phyloP scores from a whole-genome alignment of 2,888 invertebrate species.

The Trisateles emortualis region DNA sequence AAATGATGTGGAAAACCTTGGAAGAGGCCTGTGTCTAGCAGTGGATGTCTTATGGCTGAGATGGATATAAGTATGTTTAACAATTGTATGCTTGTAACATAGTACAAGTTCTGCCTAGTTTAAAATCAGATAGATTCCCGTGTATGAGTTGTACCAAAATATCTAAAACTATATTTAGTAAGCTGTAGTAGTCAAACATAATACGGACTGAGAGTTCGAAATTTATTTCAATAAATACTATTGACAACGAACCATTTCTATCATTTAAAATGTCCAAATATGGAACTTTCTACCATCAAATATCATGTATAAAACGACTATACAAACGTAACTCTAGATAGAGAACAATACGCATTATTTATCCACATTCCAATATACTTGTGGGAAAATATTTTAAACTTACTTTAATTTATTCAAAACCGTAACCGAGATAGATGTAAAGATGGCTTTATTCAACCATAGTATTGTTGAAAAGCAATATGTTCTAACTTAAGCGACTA shows the following conservation, averaged over 20 bases:
- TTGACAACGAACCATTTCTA: conserved; percentile 22
- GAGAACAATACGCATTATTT: conserved; percentile 48
- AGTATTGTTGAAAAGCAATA: conserved; percentile 63
- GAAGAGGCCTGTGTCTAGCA: too few relatives aligned
- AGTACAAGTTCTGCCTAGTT: too few relatives aligned
- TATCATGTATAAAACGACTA: conserved; percentile 29
- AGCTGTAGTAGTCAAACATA: conserved; percentile 4
- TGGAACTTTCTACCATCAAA: conserved; percentile 34
- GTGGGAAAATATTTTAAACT: conserved; percentile 50
- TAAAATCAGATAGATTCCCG: too few relatives aligned
- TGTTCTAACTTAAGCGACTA: conserved; percentile 49
- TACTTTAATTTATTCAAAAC: conserved; percentile 63
- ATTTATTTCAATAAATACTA: conserved; percentile 6
- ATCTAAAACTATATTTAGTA: background rate
- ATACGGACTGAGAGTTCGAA: background rate
- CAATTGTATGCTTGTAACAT: too few relatives aligned
- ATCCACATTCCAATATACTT: conserved; percentile 42
- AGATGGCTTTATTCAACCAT: conserved; percentile 69
- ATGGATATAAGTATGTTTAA: too few relatives aligned
- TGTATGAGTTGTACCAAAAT: too few relatives aligned
- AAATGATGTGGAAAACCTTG: too few relatives aligned
- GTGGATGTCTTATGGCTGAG: too few relatives aligned
- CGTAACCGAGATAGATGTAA: conserved; percentile 55
- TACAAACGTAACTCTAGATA: conserved; percentile 42
- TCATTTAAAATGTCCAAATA: conserved; percentile 22